Evolutionary conservation across 2,888 invertebrate species (phyloP).

Genomic region (Bruchidius siliquastri): DNA sequence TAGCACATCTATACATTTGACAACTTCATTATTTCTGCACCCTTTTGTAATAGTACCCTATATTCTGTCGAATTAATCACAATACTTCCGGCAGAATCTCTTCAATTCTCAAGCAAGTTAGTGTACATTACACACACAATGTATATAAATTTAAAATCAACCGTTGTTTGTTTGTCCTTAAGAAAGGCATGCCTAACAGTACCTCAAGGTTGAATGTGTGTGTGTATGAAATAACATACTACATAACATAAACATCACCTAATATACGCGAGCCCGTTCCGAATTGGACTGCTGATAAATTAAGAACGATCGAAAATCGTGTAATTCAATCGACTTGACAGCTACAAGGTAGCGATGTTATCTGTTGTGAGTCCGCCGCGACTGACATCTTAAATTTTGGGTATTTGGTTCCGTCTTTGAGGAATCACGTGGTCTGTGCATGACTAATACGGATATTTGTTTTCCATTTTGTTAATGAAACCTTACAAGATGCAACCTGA

Average conservation of each 20-base stretch:
- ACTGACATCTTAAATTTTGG: not conserved
- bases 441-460: not conserved
- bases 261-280: not conserved
- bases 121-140: not conserved
- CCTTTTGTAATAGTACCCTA: too few species aligned
- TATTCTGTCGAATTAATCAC: not conserved
- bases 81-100: not conserved
- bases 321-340: conserved; percentile 4
- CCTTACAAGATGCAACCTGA: too few species aligned
- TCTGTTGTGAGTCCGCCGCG: not conserved
- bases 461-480: not conserved
- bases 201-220: not conserved
- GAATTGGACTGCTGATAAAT: conserved; percentile 6
- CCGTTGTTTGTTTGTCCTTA: not conserved
- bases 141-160: not conserved
- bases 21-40: too few species aligned
- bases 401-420: not conserved
- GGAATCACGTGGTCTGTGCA: not conserved
- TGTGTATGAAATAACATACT: not conserved
- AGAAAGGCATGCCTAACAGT: not conserved
- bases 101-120: not conserved
- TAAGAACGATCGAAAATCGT: conserved; percentile 1
- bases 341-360: conserved; percentile 8
- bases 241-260: not conserved
- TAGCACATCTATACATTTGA: too few species aligned